phyloP scores from a whole-genome alignment of 2,113 vertebrate genomes.

The Oriolus oriolus region DNA sequence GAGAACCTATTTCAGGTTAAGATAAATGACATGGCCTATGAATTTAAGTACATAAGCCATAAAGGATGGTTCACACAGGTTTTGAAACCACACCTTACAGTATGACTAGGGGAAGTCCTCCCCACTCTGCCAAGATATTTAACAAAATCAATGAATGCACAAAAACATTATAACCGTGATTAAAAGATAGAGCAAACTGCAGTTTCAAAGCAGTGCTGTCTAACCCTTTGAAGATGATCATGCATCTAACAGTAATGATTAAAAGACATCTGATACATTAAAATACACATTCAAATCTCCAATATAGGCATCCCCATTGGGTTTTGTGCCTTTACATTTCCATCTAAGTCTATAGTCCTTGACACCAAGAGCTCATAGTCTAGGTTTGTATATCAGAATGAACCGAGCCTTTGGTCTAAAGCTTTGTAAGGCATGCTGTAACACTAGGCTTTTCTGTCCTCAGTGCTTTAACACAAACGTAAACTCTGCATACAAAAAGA shows the following conservation, averaged over 20 bases:
- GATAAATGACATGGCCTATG: neutral
- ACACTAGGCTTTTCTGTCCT: neutral
- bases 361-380: neutral
- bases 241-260: neutral
- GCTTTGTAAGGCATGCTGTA: neutral
- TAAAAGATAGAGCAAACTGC: neutral
- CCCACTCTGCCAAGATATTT: neutral
- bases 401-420: neutral
- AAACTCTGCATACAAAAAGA: neutral
- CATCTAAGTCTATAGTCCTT: neutral
- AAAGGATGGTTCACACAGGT: neutral
- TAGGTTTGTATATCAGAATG: neutral
- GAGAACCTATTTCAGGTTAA: neutral
- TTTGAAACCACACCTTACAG: neutral
- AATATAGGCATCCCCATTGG: neutral
- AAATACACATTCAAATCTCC: neutral
- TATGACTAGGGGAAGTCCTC: neutral
- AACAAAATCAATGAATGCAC: neutral
- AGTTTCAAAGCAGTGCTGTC: neutral
- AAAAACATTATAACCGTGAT: neutral
- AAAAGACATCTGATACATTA: neutral
- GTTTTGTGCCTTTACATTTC: neutral
- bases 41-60: neutral
- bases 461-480: neutral
- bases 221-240: neutral